Conservation (phyloP, 53 echinoderm and acorn worm species). For the Mesocentrotus franciscanus region DNA sequence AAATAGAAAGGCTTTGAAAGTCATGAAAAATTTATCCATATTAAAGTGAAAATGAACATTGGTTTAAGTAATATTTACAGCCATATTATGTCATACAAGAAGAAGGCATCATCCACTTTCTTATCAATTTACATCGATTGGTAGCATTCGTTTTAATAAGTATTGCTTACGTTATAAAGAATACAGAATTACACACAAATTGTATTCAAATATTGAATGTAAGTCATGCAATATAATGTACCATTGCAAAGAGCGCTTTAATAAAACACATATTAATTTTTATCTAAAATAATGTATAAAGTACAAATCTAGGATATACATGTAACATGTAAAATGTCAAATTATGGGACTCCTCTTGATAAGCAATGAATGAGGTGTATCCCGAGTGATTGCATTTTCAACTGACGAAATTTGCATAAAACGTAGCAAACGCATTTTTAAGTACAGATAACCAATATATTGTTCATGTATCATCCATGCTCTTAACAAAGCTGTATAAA, state of each 20-base stretch:
- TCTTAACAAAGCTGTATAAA: too few relatives aligned
- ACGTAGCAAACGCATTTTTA: neutral
- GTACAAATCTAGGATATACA: neutral
- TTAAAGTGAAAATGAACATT: neutral
- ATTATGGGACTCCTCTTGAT: neutral
- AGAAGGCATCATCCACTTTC: neutral
- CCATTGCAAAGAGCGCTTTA: too few relatives aligned
- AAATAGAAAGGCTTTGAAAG: conserved; percentile 4
- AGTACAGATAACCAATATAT: neutral
- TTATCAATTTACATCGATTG: neutral
- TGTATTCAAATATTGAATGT: neutral
- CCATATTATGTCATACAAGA: neutral
- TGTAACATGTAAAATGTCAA: neutral
- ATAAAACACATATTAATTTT: too few relatives aligned
- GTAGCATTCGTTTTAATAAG: neutral
- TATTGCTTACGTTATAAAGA: neutral
- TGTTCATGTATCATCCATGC: too few relatives aligned
- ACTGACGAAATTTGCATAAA: neutral
- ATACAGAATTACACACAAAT: neutral
- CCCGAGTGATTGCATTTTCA: neutral
- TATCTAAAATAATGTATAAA: neutral
- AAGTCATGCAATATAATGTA: neutral
- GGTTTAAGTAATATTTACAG: neutral
- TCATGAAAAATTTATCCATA: neutral
- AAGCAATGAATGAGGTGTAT: neutral